Evolutionary conservation across 2,113 vertebrate genomes (phyloP).

Genomic region (Amblyornis subalaris): DNA sequence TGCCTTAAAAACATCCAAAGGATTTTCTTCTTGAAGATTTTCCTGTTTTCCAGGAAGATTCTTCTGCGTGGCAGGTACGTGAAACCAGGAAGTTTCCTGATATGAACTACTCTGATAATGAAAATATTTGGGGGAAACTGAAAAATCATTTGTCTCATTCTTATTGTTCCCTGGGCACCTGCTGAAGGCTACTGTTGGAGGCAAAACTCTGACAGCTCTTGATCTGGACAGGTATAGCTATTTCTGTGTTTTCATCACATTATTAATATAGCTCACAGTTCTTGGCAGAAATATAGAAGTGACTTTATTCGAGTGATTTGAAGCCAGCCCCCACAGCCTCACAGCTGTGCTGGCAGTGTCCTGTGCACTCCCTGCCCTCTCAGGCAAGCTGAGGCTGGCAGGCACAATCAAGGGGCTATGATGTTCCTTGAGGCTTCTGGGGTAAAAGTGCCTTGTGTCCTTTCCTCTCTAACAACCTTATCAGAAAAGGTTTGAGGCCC

Average conservation of each 20-base stretch:
- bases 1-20: not conserved
- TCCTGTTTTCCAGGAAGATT: not conserved
- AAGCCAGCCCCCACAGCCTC: not conserved
- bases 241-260: not conserved
- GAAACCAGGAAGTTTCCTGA: not conserved
- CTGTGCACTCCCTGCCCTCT: not conserved
- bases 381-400: not conserved
- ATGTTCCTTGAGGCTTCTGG: not conserved
- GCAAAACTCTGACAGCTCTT: not conserved
- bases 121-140: not conserved
- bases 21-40: not conserved
- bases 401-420: rapidly evolving
- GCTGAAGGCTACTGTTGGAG: not conserved
- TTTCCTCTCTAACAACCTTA: not conserved
- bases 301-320: not conserved
- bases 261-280: not conserved
- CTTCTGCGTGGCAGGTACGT: not conserved
- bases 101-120: not conserved
- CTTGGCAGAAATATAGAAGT: not conserved
- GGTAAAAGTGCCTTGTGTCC: not conserved
- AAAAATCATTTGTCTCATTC: not conserved
- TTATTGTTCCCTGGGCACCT: not conserved
- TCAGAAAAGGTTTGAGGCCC: not conserved
- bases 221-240: not conserved
- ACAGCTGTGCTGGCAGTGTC: not conserved